Conservation (phyloP, 2,888 invertebrate genomes). For the Melitaea athalia region DNA sequence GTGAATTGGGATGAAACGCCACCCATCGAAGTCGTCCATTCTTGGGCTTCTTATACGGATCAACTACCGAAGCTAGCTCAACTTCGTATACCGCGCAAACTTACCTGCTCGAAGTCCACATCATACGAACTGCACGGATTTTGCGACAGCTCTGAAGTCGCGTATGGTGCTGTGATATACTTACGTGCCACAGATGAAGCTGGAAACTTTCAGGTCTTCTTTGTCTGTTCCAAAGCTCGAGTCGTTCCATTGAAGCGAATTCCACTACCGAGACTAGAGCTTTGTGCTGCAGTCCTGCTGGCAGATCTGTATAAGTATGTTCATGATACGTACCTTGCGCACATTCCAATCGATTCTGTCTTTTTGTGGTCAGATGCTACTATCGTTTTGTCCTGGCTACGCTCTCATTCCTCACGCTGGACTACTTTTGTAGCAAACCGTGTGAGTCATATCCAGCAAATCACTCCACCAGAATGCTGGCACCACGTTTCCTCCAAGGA, state of each 20-base stretch:
- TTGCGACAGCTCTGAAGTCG: constrained; percentile 21
- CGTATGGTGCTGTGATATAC: constrained; percentile 23
- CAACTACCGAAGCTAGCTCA: constrained; percentile 9
- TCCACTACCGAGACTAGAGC: constrained; percentile 33
- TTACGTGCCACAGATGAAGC: constrained; percentile 10
- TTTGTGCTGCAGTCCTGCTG: constrained; percentile 32
- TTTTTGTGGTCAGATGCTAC: constrained; percentile 32
- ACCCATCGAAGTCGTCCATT: constrained; percentile 19
- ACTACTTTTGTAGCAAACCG: constrained; percentile 35
- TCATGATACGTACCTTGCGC: constrained; percentile 1
- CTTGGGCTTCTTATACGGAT: constrained; percentile 12
- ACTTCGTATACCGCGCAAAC: constrained; percentile 16
- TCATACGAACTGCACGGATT: constrained; percentile 23
- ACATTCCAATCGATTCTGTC: constrained; percentile 2
- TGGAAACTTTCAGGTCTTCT: neutral
- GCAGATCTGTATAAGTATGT: constrained; percentile 14
- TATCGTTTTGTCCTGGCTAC: constrained; percentile 31
- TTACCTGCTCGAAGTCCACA: neutral
- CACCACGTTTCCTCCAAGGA: constrained; percentile 25
- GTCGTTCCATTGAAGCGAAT: constrained; percentile 29
- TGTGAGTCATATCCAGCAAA: constrained; percentile 32
- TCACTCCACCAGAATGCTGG: constrained; percentile 22
- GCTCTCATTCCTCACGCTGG: constrained; percentile 34
- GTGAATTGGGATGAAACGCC: constrained; percentile 36
- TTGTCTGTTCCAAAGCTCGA: constrained; percentile 30